phyloP scores from a whole-genome alignment of 2,113 vertebrate species.

The Apistogramma diplotaenia region DNA sequence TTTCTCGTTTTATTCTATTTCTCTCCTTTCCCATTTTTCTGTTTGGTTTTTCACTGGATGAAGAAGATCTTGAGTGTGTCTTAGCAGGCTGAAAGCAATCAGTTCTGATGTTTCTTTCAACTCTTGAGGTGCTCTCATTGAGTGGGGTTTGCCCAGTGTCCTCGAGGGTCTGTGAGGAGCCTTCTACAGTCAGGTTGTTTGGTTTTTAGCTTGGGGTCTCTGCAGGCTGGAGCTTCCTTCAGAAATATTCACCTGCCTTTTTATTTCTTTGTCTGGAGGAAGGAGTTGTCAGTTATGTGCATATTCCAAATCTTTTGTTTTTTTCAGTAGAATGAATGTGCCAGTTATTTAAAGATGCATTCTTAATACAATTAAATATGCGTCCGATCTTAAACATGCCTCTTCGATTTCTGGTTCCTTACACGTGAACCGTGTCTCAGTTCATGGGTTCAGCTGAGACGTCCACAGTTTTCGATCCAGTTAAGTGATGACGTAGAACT shows the following conservation, averaged over 20 bases:
- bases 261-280: slow-evolving; percentile 30
- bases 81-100: background rate
- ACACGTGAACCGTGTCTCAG: background rate
- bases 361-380: slow-evolving; percentile 68
- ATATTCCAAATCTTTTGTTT: slow-evolving; percentile 51
- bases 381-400: slow-evolving; percentile 4
- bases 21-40: background rate
- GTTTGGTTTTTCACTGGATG: background rate
- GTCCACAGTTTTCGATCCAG: background rate
- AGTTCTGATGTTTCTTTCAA: slow-evolving; percentile 29
- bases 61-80: background rate
- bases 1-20: background rate
- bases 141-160: slow-evolving; percentile 49
- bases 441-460: background rate
- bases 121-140: slow-evolving; percentile 56
- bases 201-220: slow-evolving; percentile 66
- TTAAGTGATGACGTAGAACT: too few species aligned
- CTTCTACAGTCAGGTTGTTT: slow-evolving; percentile 30
- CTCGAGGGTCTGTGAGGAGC: slow-evolving; percentile 16
- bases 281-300: slow-evolving; percentile 47
- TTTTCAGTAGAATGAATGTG: slow-evolving; percentile 56
- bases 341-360: slow-evolving; percentile 51
- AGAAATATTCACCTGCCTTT: slow-evolving; percentile 58
- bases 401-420: background rate
- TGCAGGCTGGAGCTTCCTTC: slow-evolving; percentile 75